These are phyloP conservation scores for Phasia obesa DNA, from an alignment of 2,888 invertebrate species.

Conservation along the genomic window DNA sequence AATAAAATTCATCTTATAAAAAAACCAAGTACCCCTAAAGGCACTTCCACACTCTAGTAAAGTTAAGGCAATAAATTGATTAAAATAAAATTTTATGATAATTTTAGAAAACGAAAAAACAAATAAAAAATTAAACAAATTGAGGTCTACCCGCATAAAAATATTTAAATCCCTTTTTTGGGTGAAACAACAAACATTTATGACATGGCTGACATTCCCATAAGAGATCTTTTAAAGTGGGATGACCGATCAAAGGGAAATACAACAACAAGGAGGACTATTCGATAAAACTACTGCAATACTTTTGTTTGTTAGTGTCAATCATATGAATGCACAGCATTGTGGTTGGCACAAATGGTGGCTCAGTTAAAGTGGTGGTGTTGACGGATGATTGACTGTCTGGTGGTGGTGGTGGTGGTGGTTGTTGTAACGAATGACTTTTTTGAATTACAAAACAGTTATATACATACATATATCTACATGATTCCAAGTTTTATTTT, in stretches of 20 bases:
- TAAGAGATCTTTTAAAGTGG: slow-evolving; percentile 31
- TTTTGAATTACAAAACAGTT: slow-evolving; percentile 49
- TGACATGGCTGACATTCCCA: slow-evolving; percentile 55
- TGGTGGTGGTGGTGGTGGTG: slow-evolving; percentile 34
- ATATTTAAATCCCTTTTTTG: slow-evolving; percentile 14
- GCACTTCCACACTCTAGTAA: slow-evolving; percentile 18
- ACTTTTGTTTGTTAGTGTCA: slow-evolving; percentile 27
- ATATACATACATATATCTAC: too few relatives aligned
- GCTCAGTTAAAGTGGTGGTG: slow-evolving; percentile 36
- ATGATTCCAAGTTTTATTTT: slow-evolving; percentile 30
- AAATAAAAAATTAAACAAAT: slow-evolving; percentile 37
- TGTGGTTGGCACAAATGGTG: slow-evolving; percentile 32
- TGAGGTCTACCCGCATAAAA: slow-evolving; percentile 38
- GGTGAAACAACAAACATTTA: slow-evolving; percentile 30
- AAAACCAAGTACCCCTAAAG: slow-evolving; percentile 11
- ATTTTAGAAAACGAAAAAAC: background rate
- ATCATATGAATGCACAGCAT: slow-evolving; percentile 20
- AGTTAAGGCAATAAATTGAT: slow-evolving; percentile 47
- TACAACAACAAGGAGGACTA: slow-evolving; percentile 1
- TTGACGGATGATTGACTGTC: slow-evolving; percentile 37
- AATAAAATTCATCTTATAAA: slow-evolving; percentile 40
- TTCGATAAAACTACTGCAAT: slow-evolving; percentile 25
- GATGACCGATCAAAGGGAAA: slow-evolving; percentile 18
- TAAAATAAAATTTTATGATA: slow-evolving; percentile 48
- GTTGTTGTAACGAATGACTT: slow-evolving; percentile 36